A percentile compares a stretch with the other conserved stretches of the same genome.
phyloP scores from a whole-genome alignment of 1,140 invertebrate species.

The Sesamia nonagrioides region DNA sequence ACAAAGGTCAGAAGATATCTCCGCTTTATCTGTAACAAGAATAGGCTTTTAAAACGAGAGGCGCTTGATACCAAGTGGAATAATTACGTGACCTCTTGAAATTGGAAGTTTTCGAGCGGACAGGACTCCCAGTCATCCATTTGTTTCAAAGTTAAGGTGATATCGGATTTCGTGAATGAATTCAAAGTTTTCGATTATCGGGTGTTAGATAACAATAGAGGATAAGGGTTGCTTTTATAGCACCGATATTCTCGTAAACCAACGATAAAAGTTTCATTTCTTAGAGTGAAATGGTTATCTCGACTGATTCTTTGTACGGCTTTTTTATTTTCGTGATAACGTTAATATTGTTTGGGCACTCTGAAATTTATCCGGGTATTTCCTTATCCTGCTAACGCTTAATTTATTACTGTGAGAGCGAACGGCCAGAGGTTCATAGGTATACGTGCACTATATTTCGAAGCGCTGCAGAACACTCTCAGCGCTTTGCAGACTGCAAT shows the following conservation, averaged over 20 bases:
- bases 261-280: constrained; percentile 59
- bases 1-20: constrained; percentile 83
- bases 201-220: constrained; percentile 59
- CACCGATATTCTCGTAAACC: constrained; percentile 60
- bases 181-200: constrained; percentile 56
- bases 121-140: constrained; percentile 60
- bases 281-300: constrained; percentile 45
- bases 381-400: not conserved
- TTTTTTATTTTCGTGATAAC: constrained; percentile 36
- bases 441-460: not conserved
- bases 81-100: constrained; percentile 81
- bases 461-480: constrained; percentile 14
- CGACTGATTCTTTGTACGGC: constrained; percentile 48
- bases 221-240: constrained; percentile 65
- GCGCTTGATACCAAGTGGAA: constrained; percentile 71
- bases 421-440: not conserved
- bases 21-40: constrained; percentile 82
- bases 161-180: constrained; percentile 65
- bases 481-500: constrained; percentile 30
- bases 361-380: not conserved
- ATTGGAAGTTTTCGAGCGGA: constrained; percentile 63
- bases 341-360: constrained; percentile 28
- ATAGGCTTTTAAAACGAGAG: constrained; percentile 84
- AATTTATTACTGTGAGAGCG: constrained; percentile 6
- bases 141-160: constrained; percentile 62